Base-by-base conservation (phyloP, 1,140 invertebrate genomes). In the Limonius californicus region DNA sequence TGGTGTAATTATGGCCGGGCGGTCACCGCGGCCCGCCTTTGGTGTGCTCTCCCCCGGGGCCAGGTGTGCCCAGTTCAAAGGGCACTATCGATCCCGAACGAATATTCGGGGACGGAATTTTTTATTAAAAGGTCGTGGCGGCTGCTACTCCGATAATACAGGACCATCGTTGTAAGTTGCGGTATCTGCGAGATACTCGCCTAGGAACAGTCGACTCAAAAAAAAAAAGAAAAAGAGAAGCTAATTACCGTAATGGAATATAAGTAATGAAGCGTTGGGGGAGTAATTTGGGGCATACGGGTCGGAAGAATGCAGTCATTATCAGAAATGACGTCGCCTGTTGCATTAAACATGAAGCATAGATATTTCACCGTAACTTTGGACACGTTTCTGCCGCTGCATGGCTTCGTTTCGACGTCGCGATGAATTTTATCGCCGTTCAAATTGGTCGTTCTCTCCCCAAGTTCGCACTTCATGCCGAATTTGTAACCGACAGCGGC, bases 271-370 rank as follows among this genome's bases (percentile, higher is more conserved):
- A 35, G 42, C 62, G 64, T 63, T 67, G 50, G 54, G 65, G 68
- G 65, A 67, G 63, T 67, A 64, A 69, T 69, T 69, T 64, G 55
- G 61, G 54, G 16, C 61, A 58, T 54, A 59, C 57, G 45, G 58
- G 60, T 65, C 20, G 64, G 61, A 66, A 69, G 68, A 69, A 69
- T 69, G 68, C 65, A 67, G 68, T 65, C 65, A 69, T 69, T 69
- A 69, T 69, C 65, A 62, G 61, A 54, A 64, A 69, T 66, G 68
- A 63, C 65, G 56, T 32, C 42, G 21, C 45, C 65, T 63, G 59
- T 59, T 66, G 64, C 60, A 62, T 61, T 61, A 61, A 54, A 32
- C 59, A 61, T 61, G 64, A 62, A 66, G 54, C 57, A 59, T 61
- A 66, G 54, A 66, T 66, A 61, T 66, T 65, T 63, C 60, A 59